These are phyloP conservation scores for Drosophila micromelanica DNA, from an alignment of 1,140 invertebrate genomes.

Conservation along the genomic window DNA sequence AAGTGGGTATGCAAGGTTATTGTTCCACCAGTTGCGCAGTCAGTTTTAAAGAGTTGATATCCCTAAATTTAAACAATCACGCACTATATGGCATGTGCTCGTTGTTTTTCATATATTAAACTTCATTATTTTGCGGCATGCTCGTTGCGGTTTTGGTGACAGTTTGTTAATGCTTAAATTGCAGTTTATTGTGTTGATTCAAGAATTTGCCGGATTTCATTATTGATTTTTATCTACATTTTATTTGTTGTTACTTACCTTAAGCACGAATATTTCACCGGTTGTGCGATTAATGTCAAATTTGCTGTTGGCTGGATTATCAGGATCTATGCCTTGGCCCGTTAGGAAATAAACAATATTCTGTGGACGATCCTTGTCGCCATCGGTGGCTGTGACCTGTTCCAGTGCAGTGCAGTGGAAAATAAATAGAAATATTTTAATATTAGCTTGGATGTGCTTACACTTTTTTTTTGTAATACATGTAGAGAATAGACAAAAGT, in stretches of 20 bases:
- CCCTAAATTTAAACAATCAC: too few species aligned
- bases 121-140: slow-evolving; percentile 29
- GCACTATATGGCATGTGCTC: background rate
- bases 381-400: slow-evolving; percentile 97
- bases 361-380: slow-evolving; percentile 96
- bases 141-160: slow-evolving; percentile 40
- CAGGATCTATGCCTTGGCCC: slow-evolving; percentile 97
- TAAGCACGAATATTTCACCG: slow-evolving; percentile 96
- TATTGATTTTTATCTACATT: slow-evolving; percentile 9
- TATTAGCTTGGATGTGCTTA: slow-evolving; percentile 23
- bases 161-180: slow-evolving; percentile 72
- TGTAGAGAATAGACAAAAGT: background rate
- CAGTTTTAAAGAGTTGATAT: background rate
- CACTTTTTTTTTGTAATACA: background rate
- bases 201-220: background rate
- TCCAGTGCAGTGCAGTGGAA: slow-evolving; percentile 20
- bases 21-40: background rate
- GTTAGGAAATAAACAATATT: slow-evolving; percentile 99
- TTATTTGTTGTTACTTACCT: slow-evolving; percentile 87
- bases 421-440: slow-evolving; percentile 6
- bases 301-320: slow-evolving; percentile 97
- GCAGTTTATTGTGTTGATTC: slow-evolving; percentile 20
- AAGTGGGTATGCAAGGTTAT: too few species aligned
- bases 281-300: slow-evolving; percentile 98
- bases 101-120: slow-evolving; percentile 22